Evolutionary conservation across 1,140 invertebrate genomes (phyloP), one percentile per base, ranked within the genome.

Genomic region (Drosophila athabasca): DNA sequence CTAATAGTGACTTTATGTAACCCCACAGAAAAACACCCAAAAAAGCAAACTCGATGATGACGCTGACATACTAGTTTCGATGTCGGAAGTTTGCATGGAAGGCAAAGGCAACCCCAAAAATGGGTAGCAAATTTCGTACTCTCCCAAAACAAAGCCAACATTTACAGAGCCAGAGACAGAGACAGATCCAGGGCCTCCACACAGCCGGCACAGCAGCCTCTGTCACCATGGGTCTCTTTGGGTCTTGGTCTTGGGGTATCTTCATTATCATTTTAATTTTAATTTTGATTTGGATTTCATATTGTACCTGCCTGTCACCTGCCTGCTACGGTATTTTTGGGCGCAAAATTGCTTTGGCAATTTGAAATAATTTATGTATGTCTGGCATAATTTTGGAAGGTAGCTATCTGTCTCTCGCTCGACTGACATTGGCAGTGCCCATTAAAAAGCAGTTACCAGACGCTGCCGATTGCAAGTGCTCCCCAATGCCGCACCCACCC

Each of bases 1-100:
- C 81, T 75, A 81, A 85, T 77, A 85, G 82, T 65, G 74, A 75
- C 71, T 85, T 85, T 85, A 87, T 85, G 78, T 85, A 85, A 85
- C 78, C 31, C 77, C 46, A 19, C 35, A 71, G 53, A 50, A 35
- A 55, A 73, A 71, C 80, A 71, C 76, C 80, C 72, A 60, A 68
- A 59, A 60, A 60, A 50, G n/a, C 41, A 55, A 45, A 52, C 71
- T 44, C 43, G 69, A 45, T 61, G 53, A 69, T 69, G 65, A 72
- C 58, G 65, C 57, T 39, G 62, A 44, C 26, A 44, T 35, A 39
- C 22, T 15, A 59, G 54, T 69, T 69, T 68, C 35, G 66, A 65
- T 51, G 60, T 74, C 74, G 79, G 79, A 82, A 75, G 69, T 76
- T 73, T 76, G 74, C 70, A 73, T 76, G 41, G 54, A 49, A 55